Evolutionary conservation across 92 coral and sea anemone genomes (phyloP).

Genomic region (Porites lobata): DNA sequence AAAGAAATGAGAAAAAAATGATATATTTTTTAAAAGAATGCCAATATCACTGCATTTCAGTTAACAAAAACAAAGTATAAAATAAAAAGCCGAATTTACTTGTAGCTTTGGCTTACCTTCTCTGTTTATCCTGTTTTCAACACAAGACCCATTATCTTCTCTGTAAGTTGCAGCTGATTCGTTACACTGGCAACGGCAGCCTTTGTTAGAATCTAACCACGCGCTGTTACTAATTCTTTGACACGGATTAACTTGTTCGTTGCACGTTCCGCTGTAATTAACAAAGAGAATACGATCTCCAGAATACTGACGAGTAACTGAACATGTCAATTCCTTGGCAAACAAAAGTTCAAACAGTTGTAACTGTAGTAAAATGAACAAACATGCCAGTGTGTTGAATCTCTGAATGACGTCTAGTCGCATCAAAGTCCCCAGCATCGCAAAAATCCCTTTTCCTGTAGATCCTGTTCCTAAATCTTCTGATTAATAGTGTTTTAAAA

Average conservation of each 20-base stretch:
- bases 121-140: background rate
- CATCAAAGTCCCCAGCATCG: background rate
- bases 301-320: background rate
- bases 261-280: constrained; percentile 22
- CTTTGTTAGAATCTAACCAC: background rate
- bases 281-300: constrained; percentile 22
- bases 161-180: background rate
- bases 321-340: background rate
- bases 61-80: no score
- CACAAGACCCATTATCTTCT: constrained; percentile 3
- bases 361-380: background rate
- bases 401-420: background rate
- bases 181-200: constrained; percentile 6
- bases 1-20: no score
- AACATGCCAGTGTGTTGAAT: background rate
- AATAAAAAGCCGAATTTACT: background rate
- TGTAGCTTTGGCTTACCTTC: constrained; percentile 1
- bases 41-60: background rate
- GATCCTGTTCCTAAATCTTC: background rate
- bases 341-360: constrained; percentile 4
- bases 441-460: background rate
- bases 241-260: constrained; percentile 1
- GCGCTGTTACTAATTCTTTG: background rate
- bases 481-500: no score
- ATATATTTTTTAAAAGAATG: no score